Evolutionary conservation across 2,888 invertebrate species (phyloP), one percentile per base, ranked within the genome.

Genomic region (Stomorhina lunata): DNA sequence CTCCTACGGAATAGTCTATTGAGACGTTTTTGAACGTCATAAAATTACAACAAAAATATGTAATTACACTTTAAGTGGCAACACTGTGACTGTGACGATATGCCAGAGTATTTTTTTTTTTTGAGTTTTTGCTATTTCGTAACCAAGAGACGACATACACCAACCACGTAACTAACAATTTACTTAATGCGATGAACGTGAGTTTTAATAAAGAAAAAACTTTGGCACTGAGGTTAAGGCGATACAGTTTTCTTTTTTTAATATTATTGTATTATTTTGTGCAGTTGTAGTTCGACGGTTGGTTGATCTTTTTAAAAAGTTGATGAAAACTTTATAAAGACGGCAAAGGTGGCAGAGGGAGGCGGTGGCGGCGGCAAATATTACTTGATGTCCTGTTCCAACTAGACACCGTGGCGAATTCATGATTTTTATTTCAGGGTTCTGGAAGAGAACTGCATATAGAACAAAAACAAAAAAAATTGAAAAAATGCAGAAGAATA

Each of bases 151-250:
- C n/a, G n/a, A 68, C 15, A 76, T 20, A 48, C 48, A 43, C 12
- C 4, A 10, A 20, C 34, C 84, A 89, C 88, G 88, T 89, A 90
- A 88, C 87, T 90, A 88, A 90, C 88, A 89, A 90, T 89, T 89
- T 89, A 89, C 89, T 90, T 89, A 89, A 89, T 89, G 88, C 86
- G 88, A 86, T 86, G 86, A 89, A 89, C 90, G 89, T 90, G 90
- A 88, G 87, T 86, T 86, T 89, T 87, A 87, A 87, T 88, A 87
- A 88, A 85, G 85, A 63, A 69, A 68, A 75, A 63, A 43, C 55
- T 73, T 81, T 65, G 53, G 80, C 78, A 48, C 57, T 57, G 29
- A 69, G 71, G 77, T 65, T 77, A 75, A 68, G 65, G 68, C 77
- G 72, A 81, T 69, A 75, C 53, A 65, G 29, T 48, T 68, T 76